phyloP scores from a whole-genome alignment of 1,140 invertebrate species.

The Cecropterus lyciades region DNA sequence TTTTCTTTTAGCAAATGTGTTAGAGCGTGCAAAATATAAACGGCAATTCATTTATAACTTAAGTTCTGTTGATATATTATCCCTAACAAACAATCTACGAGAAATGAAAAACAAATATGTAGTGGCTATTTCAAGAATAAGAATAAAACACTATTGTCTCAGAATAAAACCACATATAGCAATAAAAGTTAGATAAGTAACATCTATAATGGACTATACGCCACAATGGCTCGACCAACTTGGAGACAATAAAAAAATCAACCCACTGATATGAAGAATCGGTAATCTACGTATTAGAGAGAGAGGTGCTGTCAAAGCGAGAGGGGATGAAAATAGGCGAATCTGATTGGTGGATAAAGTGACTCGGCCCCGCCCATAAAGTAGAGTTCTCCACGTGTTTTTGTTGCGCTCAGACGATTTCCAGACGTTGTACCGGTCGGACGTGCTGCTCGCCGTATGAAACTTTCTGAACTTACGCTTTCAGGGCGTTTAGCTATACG shows the following conservation, averaged over 20 bases:
- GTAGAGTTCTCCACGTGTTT: slow-evolving; percentile 59
- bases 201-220: slow-evolving; percentile 16
- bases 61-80: too few relatives aligned
- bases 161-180: slow-evolving; percentile 18
- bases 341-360: slow-evolving; percentile 45
- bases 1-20: too few relatives aligned
- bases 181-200: slow-evolving; percentile 31
- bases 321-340: slow-evolving; percentile 33
- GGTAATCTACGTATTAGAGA: slow-evolving; percentile 56
- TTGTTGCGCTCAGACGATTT: slow-evolving; percentile 62
- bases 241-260: slow-evolving; percentile 65
- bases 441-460: slow-evolving; percentile 44
- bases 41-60: too few relatives aligned
- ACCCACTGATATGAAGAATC: slow-evolving; percentile 66
- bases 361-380: slow-evolving; percentile 49
- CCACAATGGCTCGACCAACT: slow-evolving; percentile 39
- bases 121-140: background rate
- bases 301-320: slow-evolving; percentile 39
- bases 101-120: too few relatives aligned
- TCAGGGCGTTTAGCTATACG: background rate
- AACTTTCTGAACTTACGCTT: slow-evolving; percentile 42
- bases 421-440: slow-evolving; percentile 40
- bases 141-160: slow-evolving; percentile 26
- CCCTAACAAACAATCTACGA: too few relatives aligned
- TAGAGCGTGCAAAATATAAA: too few relatives aligned